Percentiles rank a stretch among this genome's conserved stretches.
Conservation (phyloP, 1,140 invertebrate species). For the Hylyphantes graminicola region DNA sequence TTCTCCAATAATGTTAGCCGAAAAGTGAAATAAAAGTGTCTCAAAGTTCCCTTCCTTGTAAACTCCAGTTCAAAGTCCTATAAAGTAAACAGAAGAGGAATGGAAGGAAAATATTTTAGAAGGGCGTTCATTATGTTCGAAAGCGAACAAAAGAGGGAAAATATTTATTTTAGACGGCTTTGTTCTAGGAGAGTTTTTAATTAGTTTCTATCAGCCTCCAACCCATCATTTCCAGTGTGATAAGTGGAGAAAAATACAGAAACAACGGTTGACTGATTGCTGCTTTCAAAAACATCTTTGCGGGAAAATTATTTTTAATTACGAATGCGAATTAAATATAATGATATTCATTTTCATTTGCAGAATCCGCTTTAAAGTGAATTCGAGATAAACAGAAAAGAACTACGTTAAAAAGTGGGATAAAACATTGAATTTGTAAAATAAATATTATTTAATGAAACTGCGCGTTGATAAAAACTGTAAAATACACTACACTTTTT, state of each 20-base stretch:
- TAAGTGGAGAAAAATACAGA: neutral
- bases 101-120: constrained; percentile 56
- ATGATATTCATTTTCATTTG: neutral
- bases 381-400: neutral
- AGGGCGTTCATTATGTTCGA: constrained; percentile 41
- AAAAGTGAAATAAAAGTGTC: neutral
- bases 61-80: neutral
- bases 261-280: constrained; percentile 36
- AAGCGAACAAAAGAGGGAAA: constrained; percentile 43
- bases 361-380: neutral
- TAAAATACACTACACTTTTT: no score
- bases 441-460: no score
- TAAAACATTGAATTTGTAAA: no score
- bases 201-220: constrained; percentile 40
- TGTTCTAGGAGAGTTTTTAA: constrained; percentile 35
- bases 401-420: no score
- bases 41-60: neutral
- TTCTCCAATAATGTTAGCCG: no score
- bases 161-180: constrained; percentile 44
- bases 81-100: constrained; percentile 49
- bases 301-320: neutral
- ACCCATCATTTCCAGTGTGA: constrained; percentile 38
- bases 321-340: neutral
- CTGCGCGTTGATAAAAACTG: no score
- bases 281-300: neutral